phyloP scores from a whole-genome alignment of 2,113 vertebrate genomes.

The Ctenodactylus gundi region DNA sequence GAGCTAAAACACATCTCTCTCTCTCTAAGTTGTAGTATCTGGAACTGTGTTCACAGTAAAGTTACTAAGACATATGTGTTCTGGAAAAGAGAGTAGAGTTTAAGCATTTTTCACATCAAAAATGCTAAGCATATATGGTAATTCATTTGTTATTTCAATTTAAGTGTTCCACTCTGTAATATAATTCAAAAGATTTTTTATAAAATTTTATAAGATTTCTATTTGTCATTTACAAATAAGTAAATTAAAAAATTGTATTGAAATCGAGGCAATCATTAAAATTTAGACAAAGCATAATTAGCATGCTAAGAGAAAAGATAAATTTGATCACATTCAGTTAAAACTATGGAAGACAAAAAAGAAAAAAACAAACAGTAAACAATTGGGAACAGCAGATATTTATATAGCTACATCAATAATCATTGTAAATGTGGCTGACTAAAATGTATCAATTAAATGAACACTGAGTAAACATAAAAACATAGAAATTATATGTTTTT shows the following conservation, averaged over 20 bases:
- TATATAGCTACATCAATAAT: background rate
- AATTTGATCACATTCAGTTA: background rate
- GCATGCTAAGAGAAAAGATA: background rate
- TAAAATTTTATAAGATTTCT: too few species aligned
- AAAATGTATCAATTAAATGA: background rate
- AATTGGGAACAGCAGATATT: background rate
- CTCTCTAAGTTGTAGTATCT: too few species aligned
- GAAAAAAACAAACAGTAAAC: background rate
- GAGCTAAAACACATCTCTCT: too few species aligned
- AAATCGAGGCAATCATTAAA: background rate
- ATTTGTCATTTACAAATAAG: background rate
- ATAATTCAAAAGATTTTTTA: too few species aligned
- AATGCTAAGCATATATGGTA: too few species aligned
- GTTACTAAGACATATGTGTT: too few species aligned
- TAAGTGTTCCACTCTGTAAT: too few species aligned
- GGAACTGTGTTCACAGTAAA: too few species aligned
- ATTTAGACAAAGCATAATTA: background rate
- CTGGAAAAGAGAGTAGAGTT: background rate
- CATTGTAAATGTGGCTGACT: background rate
- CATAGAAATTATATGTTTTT: background rate
- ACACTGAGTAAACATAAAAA: background rate
- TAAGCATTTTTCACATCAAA: background rate
- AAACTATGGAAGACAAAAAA: background rate
- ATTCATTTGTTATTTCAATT: too few species aligned
- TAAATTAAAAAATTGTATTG: background rate